phyloP scores from a whole-genome alignment of 1,140 invertebrate genomes.

The Micrasema longulum region DNA sequence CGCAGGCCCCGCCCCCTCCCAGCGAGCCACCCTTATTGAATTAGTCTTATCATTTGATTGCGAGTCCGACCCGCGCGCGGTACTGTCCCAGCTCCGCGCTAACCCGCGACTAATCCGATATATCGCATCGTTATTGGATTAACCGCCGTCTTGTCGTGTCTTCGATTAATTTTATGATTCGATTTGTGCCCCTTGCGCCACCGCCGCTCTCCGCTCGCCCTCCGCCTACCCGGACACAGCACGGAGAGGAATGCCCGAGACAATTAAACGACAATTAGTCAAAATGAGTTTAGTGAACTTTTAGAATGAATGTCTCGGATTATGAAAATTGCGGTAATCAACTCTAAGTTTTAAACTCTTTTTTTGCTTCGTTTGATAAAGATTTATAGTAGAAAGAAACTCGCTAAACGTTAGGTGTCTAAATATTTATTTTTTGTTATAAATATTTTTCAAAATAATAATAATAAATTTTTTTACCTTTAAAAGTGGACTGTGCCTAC shows the following conservation, averaged over 20 bases:
- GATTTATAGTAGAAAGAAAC: no score
- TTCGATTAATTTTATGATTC: slow-evolving; percentile 52
- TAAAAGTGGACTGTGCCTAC: no score
- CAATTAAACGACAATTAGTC: slow-evolving; percentile 31
- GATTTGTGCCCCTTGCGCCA: slow-evolving; percentile 41
- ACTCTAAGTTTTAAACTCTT: no score
- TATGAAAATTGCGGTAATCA: background rate
- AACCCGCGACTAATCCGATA: slow-evolving; percentile 65
- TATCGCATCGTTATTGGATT: slow-evolving; percentile 57
- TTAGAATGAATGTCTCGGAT: background rate
- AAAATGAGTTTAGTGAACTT: slow-evolving; percentile 24
- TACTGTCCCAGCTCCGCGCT: slow-evolving; percentile 57
- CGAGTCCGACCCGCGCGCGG: slow-evolving; percentile 67
- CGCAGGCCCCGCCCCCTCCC: slow-evolving; percentile 65
- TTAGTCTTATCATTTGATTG: slow-evolving; percentile 72
- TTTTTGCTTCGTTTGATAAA: no score
- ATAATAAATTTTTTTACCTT: no score
- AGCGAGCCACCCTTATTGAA: slow-evolving; percentile 67
- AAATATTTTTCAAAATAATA: no score
- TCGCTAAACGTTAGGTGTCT: no score
- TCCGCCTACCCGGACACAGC: slow-evolving; percentile 35
- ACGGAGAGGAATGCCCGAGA: slow-evolving; percentile 5
- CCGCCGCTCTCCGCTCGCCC: slow-evolving; percentile 56
- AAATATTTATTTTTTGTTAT: no score
- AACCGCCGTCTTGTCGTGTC: slow-evolving; percentile 43